phyloP scores from a whole-genome alignment of 2,113 vertebrate genomes.

The Channa argus region DNA sequence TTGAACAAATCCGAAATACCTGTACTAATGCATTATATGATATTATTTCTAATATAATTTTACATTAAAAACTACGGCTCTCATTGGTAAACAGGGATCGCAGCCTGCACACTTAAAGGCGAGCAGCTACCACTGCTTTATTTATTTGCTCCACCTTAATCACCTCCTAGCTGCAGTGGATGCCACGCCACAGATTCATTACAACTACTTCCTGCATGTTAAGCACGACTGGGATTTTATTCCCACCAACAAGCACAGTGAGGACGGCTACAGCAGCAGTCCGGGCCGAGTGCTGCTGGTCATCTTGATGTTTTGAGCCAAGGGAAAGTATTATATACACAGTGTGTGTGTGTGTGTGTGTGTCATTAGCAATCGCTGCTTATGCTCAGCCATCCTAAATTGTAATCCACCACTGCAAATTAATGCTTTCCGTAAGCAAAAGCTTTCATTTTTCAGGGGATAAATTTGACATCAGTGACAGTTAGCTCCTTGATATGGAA shows the following conservation, averaged over 20 bases:
- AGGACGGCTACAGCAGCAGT: background rate
- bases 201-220: too few relatives aligned
- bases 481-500: slow-evolving; percentile 45
- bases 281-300: background rate
- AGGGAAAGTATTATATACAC: slow-evolving; percentile 1
- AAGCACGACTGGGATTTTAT: too few relatives aligned
- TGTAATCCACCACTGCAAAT: slow-evolving; percentile 41
- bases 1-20: too few relatives aligned
- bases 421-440: slow-evolving; percentile 32
- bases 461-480: slow-evolving; percentile 32
- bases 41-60: too few relatives aligned
- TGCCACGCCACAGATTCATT: too few relatives aligned
- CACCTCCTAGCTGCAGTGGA: too few relatives aligned
- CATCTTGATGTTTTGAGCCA: background rate
- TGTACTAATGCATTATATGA: too few relatives aligned
- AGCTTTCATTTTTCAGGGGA: slow-evolving; percentile 19
- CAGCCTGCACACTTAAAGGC: too few relatives aligned
- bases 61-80: too few relatives aligned
- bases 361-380: slow-evolving; percentile 19
- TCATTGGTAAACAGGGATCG: too few relatives aligned
- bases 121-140: too few relatives aligned
- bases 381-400: slow-evolving; percentile 26
- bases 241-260: background rate
- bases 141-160: too few relatives aligned
- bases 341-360: background rate